Percentiles rank a stretch among this genome's conserved stretches.
phyloP scores from a whole-genome alignment of 2,113 vertebrate genomes.

The Tonatia bakeri region DNA sequence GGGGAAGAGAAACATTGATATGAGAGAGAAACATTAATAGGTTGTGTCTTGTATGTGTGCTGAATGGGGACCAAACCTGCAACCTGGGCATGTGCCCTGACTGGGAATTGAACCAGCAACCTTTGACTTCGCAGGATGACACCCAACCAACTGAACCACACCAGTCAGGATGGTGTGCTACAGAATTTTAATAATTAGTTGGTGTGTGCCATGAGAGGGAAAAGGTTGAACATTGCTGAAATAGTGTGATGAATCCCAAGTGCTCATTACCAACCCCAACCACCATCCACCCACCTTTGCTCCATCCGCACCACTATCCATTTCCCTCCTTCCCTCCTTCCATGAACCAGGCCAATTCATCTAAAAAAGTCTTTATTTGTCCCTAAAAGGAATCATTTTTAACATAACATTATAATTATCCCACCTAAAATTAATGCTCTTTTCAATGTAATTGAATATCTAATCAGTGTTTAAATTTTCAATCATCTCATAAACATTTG shows the following conservation, averaged over 20 bases:
- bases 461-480: background rate
- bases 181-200: background rate
- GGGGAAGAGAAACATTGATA: too few relatives aligned
- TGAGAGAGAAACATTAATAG: too few relatives aligned
- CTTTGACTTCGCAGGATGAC: too few relatives aligned
- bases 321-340: background rate
- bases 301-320: fast-evolving
- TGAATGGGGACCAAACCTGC: too few relatives aligned
- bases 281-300: background rate
- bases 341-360: background rate
- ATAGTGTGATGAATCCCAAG: fast-evolving
- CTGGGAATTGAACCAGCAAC: too few relatives aligned
- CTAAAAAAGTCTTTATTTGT: background rate
- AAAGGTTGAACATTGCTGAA: background rate
- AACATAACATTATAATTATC: background rate
- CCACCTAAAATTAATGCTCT: conserved; percentile 2
- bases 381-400: background rate
- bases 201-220: background rate
- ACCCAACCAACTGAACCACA: too few relatives aligned
- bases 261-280: background rate
- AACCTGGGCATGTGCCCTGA: too few relatives aligned
- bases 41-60: too few relatives aligned
- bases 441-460: conserved; percentile 6
- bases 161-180: background rate
- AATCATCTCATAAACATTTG: background rate